These are phyloP conservation scores for Mobula hypostoma DNA, from an alignment of 2,113 vertebrate genomes.

Conservation along the genomic window DNA sequence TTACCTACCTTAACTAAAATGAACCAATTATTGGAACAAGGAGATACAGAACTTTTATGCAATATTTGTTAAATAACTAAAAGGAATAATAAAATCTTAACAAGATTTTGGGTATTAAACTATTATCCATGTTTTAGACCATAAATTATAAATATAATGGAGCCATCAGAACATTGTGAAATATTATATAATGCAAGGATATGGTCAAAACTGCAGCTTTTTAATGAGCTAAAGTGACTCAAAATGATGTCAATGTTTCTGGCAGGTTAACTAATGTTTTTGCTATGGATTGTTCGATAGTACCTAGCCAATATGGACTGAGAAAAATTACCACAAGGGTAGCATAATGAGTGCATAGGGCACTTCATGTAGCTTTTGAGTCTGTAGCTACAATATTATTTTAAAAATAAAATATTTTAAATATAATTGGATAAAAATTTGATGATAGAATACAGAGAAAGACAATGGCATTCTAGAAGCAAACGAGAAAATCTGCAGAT, in stretches of 20 bases:
- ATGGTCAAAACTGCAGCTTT: background rate
- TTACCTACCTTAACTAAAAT: background rate
- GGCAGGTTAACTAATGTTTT: background rate
- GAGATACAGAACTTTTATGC: background rate
- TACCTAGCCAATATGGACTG: background rate
- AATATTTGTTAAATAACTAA: background rate
- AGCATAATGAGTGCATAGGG: background rate
- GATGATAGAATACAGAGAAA: background rate
- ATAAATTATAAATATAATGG: background rate
- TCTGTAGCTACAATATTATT: background rate
- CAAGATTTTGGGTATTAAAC: too few species aligned
- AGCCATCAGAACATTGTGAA: too few species aligned
- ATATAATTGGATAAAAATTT: background rate
- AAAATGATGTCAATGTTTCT: background rate
- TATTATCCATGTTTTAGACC: background rate
- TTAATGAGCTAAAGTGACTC: background rate
- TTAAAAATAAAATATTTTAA: background rate
- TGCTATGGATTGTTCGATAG: background rate
- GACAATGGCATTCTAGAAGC: background rate
- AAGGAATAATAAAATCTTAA: background rate
- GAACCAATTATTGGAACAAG: background rate
- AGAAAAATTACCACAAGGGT: background rate
- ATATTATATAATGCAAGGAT: too few species aligned
- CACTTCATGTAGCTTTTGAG: background rate
- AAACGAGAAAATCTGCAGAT: too few species aligned